Conservation (phyloP, 35 echinoderm and acorn worm genomes). For the Heliocidaris erythrogramma region DNA sequence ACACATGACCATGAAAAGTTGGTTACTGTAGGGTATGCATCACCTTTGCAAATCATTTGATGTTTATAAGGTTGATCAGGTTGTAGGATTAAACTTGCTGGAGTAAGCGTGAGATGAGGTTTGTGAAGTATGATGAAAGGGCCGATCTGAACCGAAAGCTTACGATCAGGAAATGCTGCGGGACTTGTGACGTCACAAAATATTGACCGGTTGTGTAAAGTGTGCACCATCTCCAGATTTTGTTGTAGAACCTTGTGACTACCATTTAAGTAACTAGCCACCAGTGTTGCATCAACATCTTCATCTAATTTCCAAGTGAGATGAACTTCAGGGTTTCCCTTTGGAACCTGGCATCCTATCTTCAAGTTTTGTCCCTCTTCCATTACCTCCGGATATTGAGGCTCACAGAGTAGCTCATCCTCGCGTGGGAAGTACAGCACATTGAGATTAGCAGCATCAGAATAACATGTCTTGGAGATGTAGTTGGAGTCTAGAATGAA, state of each 20-base stretch:
- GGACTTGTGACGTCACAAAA: slow-evolving; percentile 11
- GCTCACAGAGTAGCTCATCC: background rate
- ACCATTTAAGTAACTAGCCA: background rate
- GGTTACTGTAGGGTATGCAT: background rate
- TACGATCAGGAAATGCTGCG: background rate
- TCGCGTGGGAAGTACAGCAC: background rate
- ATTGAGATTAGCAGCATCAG: background rate
- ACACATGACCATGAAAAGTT: background rate
- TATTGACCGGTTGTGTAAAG: background rate
- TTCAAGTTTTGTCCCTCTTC: background rate
- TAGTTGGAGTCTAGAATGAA: background rate
- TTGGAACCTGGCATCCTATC: background rate
- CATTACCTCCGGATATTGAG: background rate
- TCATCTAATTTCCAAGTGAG: background rate
- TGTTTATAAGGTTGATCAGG: background rate
- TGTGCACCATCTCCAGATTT: background rate
- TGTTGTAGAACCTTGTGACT: background rate
- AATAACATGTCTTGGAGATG: background rate
- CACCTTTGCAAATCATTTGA: background rate
- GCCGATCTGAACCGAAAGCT: background rate
- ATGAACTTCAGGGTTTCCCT: background rate
- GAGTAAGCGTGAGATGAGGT: background rate
- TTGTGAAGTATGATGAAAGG: background rate
- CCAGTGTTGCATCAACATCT: background rate
- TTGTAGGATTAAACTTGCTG: background rate